A percentile compares a stretch with the other conserved stretches of the same genome.
Evolutionary conservation across 2,888 invertebrate genomes (phyloP).

Genomic region (Malthinus flaveolus): DNA sequence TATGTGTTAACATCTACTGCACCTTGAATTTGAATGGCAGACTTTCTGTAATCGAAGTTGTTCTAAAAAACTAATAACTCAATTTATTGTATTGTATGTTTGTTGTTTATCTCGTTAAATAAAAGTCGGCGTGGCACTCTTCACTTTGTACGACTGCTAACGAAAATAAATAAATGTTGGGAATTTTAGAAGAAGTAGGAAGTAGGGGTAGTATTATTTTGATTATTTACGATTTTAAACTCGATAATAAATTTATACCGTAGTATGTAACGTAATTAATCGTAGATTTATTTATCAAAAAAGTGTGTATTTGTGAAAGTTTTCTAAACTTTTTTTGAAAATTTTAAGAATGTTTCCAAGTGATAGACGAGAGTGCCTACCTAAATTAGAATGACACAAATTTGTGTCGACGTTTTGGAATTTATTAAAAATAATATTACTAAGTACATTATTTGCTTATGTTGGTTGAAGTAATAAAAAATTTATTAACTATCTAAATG

Average conservation of each 20-base stretch:
- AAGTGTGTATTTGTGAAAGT: background rate
- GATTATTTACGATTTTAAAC: too few species aligned
- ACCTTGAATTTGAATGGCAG: too few species aligned
- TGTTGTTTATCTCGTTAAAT: conserved; percentile 1
- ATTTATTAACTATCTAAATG: background rate
- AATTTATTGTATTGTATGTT: background rate
- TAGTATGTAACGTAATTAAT: too few species aligned
- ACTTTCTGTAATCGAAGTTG: background rate
- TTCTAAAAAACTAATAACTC: background rate
- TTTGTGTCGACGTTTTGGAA: conserved; percentile 12
- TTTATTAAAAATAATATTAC: background rate
- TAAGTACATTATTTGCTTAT: conserved; percentile 7
- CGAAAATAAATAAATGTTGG: background rate
- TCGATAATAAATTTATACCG: too few species aligned
- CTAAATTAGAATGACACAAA: conserved; percentile 11
- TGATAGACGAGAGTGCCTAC: conserved; percentile 19
- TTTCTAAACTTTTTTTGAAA: conserved; percentile 1
- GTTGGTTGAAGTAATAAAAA: conserved; percentile 16
- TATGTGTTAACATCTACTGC: too few species aligned
- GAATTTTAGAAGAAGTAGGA: background rate
- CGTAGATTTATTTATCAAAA: too few species aligned
- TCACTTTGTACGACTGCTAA: background rate
- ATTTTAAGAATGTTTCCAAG: conserved; percentile 3
- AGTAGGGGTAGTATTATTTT: too few species aligned
- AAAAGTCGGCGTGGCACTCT: conserved; percentile 2